Conservation (phyloP, 2,113 vertebrate genomes). For the Cathartes aura region DNA sequence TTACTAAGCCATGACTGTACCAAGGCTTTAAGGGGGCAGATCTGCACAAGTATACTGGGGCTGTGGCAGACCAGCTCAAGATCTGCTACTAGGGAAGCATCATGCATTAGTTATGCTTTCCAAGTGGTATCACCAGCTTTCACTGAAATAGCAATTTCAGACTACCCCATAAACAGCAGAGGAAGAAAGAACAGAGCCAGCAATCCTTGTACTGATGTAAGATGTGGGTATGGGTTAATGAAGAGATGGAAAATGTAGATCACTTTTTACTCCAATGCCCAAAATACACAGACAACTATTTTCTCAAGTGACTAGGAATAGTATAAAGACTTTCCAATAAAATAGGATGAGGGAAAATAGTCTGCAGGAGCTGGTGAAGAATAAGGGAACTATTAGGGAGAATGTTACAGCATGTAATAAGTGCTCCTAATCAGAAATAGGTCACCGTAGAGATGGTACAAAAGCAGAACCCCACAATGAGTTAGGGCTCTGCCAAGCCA, state of each 20-base stretch:
- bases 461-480: background rate
- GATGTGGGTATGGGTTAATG: background rate
- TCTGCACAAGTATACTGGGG: background rate
- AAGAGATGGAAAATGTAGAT: constrained; percentile 17
- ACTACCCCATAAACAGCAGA: background rate
- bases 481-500: background rate
- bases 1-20: background rate
- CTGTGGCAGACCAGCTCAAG: background rate
- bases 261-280: background rate
- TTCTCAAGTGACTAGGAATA: constrained; percentile 41
- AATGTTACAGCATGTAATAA: background rate
- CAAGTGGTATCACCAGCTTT: background rate
- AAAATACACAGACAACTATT: constrained; percentile 11
- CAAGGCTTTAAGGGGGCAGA: background rate
- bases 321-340: background rate
- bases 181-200: background rate
- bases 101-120: background rate
- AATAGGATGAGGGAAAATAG: background rate
- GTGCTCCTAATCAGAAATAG: background rate
- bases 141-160: background rate
- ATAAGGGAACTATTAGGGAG: background rate
- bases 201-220: background rate
- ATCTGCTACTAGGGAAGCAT: background rate
- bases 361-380: background rate
- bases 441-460: background rate